Evolutionary conservation across 2,888 invertebrate genomes (phyloP), one percentile per base, ranked within the genome.

Genomic region (Cepaea hortensis): DNA sequence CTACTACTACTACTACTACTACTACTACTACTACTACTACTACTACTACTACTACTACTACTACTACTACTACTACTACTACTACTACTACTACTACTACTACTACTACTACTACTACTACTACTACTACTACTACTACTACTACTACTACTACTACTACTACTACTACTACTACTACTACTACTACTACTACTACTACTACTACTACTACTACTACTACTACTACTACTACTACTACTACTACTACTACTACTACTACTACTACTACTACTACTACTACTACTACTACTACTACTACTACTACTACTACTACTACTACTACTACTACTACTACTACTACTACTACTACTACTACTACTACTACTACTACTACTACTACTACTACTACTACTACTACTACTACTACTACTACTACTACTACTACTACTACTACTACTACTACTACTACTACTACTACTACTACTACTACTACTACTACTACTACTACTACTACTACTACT

Each of bases 11-110:
- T 80, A 80, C 80, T 80, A 80, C 61, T 80, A 35, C 76, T 76
- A 80, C 80, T 80, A 80, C 80, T 80, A 80, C 80, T 80, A 80
- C 80, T 80, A 80, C 61, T 80, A 62, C n/a, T n/a, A n/a, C n/a
- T n/a, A n/a, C n/a, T n/a, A n/a, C n/a, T n/a, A n/a, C n/a, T n/a
- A n/a, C n/a, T n/a, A n/a, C n/a, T n/a, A n/a, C n/a, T n/a, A n/a
- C n/a, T n/a, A n/a, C n/a, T n/a, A n/a, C n/a, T n/a, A n/a, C n/a
- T n/a, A n/a, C n/a, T n/a, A n/a, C n/a, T n/a, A n/a, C n/a, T n/a
- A n/a, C n/a, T n/a, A n/a, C n/a, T n/a, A n/a, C n/a, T n/a, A n/a
- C n/a, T n/a, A n/a, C n/a, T n/a, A n/a, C n/a, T n/a, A n/a, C n/a
- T n/a, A n/a, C n/a, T n/a, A n/a, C n/a, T n/a, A n/a, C n/a, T n/a